Conservation (phyloP, 2,888 invertebrate genomes). For the Phaonia tiefii region DNA sequence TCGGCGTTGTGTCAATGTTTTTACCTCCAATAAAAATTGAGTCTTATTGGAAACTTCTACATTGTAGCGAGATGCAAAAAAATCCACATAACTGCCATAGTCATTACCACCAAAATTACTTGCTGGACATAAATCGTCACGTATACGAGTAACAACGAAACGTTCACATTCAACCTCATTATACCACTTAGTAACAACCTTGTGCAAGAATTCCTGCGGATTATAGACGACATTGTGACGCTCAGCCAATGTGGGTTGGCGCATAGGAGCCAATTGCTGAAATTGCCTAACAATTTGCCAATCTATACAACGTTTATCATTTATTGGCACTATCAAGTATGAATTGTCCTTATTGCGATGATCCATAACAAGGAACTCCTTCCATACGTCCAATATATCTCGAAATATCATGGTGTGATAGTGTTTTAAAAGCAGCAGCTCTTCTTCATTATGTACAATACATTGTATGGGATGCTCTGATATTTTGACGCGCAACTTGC, state of each 20-base stretch:
- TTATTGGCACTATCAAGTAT: conserved; percentile 81
- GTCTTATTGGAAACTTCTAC: conserved; percentile 80
- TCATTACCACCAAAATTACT: conserved; percentile 84
- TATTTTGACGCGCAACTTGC: conserved; percentile 81
- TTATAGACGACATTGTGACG: conserved; percentile 82
- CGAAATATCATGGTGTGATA: conserved; percentile 90
- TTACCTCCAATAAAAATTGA: conserved; percentile 92
- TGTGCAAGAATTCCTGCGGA: conserved; percentile 84
- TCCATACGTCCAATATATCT: conserved; percentile 84
- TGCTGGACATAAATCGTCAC: conserved; percentile 84
- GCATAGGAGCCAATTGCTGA: conserved; percentile 80
- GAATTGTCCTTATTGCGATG: conserved; percentile 82
- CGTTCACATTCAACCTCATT: conserved; percentile 81
- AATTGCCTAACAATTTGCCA: conserved; percentile 83
- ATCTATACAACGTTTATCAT: conserved; percentile 75
- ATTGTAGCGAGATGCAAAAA: conserved; percentile 89
- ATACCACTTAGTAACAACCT: conserved; percentile 94
- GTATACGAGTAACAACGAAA: conserved; percentile 87
- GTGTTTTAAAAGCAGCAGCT: conserved; percentile 82
- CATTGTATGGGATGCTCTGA: conserved; percentile 82
- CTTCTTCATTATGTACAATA: conserved; percentile 79
- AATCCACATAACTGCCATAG: conserved; percentile 85
- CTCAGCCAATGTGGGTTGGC: conserved; percentile 81
- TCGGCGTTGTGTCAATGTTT: conserved; percentile 78
- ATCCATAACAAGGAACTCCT: conserved; percentile 84